Conservation (phyloP, 2,113 vertebrate species). For the Caracal caracal region DNA sequence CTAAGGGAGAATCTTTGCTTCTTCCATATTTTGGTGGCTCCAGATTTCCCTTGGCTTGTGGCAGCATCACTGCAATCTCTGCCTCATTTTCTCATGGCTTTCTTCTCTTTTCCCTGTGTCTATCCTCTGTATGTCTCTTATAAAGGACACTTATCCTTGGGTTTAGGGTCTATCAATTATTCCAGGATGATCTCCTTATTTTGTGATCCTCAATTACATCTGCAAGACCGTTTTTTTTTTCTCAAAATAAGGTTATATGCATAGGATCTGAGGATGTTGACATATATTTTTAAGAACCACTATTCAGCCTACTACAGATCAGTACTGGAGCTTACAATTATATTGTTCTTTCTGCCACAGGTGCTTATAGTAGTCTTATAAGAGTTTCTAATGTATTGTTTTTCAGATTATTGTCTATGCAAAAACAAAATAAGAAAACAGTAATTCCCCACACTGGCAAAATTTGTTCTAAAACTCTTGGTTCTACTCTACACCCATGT, state of each 20-base stretch:
- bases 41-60: not conserved
- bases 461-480: not conserved
- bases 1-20: not conserved
- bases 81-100: no score
- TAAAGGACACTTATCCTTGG: not conserved
- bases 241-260: not conserved
- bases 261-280: not conserved
- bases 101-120: not conserved
- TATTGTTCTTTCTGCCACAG: not conserved
- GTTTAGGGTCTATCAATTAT: not conserved
- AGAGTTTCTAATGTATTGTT: not conserved
- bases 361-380: not conserved
- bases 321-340: not conserved
- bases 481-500: no score
- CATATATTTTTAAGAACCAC: not conserved
- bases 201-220: not conserved
- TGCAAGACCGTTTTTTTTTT: no score
- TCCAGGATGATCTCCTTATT: not conserved
- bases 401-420: not conserved
- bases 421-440: not conserved
- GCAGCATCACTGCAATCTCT: not conserved
- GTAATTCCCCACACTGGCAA: not conserved
- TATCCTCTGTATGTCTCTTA: not conserved
- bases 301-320: not conserved
- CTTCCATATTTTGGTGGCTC: not conserved